Conservation (phyloP, 2,113 vertebrate species). For the Nerophis ophidion region DNA sequence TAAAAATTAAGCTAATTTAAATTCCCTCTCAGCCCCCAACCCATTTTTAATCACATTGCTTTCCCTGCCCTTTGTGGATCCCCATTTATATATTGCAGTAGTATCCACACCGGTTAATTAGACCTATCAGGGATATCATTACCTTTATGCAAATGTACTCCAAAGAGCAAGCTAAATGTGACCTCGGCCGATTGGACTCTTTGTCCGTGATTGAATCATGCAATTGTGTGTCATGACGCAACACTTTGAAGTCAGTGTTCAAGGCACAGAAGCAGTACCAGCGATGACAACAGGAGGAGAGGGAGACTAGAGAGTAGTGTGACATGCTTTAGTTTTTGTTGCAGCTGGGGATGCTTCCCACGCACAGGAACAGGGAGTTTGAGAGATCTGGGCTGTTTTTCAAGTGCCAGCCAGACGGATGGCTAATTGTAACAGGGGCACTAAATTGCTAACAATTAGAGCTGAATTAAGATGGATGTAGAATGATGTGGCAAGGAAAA, state of each 20-base stretch:
- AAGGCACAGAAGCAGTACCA: slow-evolving; percentile 8
- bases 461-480: slow-evolving; percentile 59
- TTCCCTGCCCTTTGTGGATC: slow-evolving; percentile 19
- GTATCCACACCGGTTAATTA: slow-evolving; percentile 17
- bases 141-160: slow-evolving; percentile 28
- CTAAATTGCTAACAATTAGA: slow-evolving; percentile 56
- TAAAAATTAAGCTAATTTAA: slow-evolving; percentile 13
- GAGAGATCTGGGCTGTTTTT: slow-evolving; percentile 41
- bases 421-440: slow-evolving; percentile 62
- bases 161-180: slow-evolving; percentile 3
- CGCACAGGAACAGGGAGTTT: slow-evolving; percentile 31
- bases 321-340: not conserved
- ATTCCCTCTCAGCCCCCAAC: not conserved
- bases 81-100: slow-evolving; percentile 15
- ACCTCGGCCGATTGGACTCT: slow-evolving; percentile 11
- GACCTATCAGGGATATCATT: slow-evolving; percentile 20
- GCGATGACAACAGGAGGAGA: not conserved
- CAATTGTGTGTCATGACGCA: not conserved
- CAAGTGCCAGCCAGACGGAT: slow-evolving; percentile 55
- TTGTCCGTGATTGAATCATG: slow-evolving; percentile 3
- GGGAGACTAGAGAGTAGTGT: not conserved
- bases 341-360: slow-evolving; percentile 6
- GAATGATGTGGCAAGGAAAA: not conserved
- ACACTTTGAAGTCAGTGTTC: slow-evolving; percentile 1
- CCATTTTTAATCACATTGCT: slow-evolving; percentile 15